Evolutionary conservation across 2,888 invertebrate species (phyloP), one percentile per base, ranked within the genome.

Genomic region (Glyphotaelius pellucidus): DNA sequence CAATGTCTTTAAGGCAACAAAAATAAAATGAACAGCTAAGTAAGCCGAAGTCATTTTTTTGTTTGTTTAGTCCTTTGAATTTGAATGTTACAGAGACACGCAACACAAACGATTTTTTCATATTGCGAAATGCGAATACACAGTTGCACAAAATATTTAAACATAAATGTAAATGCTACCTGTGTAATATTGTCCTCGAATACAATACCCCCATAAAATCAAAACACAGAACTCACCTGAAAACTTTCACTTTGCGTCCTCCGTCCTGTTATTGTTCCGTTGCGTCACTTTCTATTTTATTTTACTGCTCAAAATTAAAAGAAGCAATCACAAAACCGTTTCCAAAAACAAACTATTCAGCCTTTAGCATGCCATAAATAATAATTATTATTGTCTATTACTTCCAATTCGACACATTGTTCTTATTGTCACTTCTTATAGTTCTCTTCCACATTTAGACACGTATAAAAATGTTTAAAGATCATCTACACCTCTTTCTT

Each of bases 331-430:
- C 90, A 86, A 80, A 90, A 86, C 81, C 86, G 85, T 93, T 93
- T 90, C 90, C 91, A 47, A 86, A 89, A 89, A 89, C 80, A 79
- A 79, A 84, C 85, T 90, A 38, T 85, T 89, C 88, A 89, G 35
- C 35, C 38, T 91, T 84, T 38, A 31, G 31, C 42, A 79, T 11
- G 89, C 90, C 90, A 80, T 91, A 91, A 89, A 91, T 88, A 79
- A 52, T 88, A 79, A 52, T 86, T 67, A 80, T 67, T 84, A 81
- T 32, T 89, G 88, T 90, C 89, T 42, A 35, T 89, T 79, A 35
- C 11, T 80, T 14, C 32, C 80, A 89, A 94, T 94, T 94, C 94
- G 93, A 94, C 94, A 94, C 94, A 93, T 93, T 94, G 94, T 94
- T 93, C 93, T 94, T 67, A 67, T 94, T 89, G 19, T 79, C 88